Base-by-base conservation (phyloP, 2,888 invertebrate species). In the Dynastes maya region DNA sequence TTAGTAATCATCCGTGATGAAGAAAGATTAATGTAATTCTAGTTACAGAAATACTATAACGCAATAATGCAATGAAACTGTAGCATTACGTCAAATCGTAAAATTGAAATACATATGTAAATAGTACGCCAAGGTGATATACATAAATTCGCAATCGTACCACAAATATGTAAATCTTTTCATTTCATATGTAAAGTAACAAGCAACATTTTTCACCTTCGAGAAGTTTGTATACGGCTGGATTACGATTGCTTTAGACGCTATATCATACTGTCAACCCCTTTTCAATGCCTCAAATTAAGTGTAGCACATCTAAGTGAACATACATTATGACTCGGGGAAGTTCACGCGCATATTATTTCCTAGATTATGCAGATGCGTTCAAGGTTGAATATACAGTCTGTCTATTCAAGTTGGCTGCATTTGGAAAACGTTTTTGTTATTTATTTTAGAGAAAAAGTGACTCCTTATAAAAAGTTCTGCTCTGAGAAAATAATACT, bases 231-330 rank as follows among this genome's bases (percentile, higher is more conserved):
- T 64, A 64, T 37, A 22, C 32, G 32, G 32, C 55, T 2, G 64
- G 29, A 27, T 64, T 64, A 37, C 37, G 29, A 32, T 64, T 64
- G 64, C 32, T 2, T 11, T 63, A 63, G 32, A 32, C 32, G 63
- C 29, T 63, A 32, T n/a, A 63, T 63, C 63, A 63, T 32, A 13
- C 63, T 63, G 63, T 63, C 63, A 32, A 63, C 29, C 63, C 63
- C 27, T 63, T 11, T 63, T 9, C 29, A 63, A n/a, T 29, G 27
- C 8, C n/a, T 63, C 27, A 32, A 13, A 45, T 45, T 45, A 45
- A 32, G 32, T 32, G 32, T 32, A 32, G 32, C 32, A 8, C 45
- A 45, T 45, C 45, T 45, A 11, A 45, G 45, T 8, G 45, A 2
- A 8, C 11, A 11, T 45, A 11, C 45, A 45, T 11, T 45, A 45